Evolutionary conservation across 2,888 invertebrate species (phyloP), one percentile per base, ranked within the genome.

Genomic region (Leptinotarsa juncta): DNA sequence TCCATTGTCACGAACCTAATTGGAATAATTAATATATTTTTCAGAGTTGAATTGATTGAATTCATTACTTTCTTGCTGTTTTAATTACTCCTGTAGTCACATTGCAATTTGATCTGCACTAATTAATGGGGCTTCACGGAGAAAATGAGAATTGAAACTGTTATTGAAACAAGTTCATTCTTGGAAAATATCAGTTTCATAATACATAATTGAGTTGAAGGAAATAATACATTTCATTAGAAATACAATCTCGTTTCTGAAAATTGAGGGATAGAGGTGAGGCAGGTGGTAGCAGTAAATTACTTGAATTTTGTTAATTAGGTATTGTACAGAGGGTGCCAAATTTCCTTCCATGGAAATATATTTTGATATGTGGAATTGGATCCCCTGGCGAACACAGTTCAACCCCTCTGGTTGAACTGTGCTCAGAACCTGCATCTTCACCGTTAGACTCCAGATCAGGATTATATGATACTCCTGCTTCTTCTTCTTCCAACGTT

Each of bases 1-100:
- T 23, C 15, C 57, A 26, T 57, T 57, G 57, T 57, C 57, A 57
- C 57, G 57, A 20, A 23, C 12, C 57, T 57, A 57, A 57, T 57
- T 57, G 57, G 57, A 15, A 57, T 57, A 57, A 57, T 57, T 57
- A 26, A 57, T 57, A 57, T 57, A 57, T 57, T 57, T 57, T 57
- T 57, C 57, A 57, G 57, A 57, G 23, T 57, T 57, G 15, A 57
- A 14, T 57, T 57, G 57, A 23, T 15, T 23, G 23, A 20, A 26
- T 57, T 26, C 16, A 20, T 20, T 57, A 57, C 20, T 57, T 12
- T 20, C 23, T 57, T 14, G 57, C 57, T 14, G 57, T 57, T 16
- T 23, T 26, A 57, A 57, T 57, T 57, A 57, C 57, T 26, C 57
- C 14, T 57, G 57, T 23, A 23, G 57, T 57, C 15, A 23, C 23